These are phyloP conservation scores for Pachypeltis micranthus DNA, from an alignment of 1,140 invertebrate species.

Conservation along the genomic window DNA sequence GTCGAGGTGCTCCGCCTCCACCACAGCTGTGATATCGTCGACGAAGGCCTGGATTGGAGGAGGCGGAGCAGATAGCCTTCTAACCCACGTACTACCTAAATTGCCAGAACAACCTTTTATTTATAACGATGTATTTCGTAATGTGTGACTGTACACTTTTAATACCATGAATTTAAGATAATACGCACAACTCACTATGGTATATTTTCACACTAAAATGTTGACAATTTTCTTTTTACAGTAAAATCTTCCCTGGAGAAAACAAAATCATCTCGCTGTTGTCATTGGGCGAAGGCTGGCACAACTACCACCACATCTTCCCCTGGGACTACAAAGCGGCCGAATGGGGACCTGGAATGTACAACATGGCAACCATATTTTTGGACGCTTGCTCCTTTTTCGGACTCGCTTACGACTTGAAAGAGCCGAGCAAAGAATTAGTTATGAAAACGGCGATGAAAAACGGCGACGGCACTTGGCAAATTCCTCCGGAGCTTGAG, in stretches of 20 bases:
- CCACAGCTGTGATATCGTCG: too few species aligned
- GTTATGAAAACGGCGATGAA: constrained; percentile 33
- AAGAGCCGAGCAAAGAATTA: constrained; percentile 38
- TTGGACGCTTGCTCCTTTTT: constrained; percentile 38
- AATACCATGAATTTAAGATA: too few species aligned
- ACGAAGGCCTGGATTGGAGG: too few species aligned
- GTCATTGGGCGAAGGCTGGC: constrained; percentile 53
- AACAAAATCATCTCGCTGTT: constrained; percentile 46
- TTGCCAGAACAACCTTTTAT: too few species aligned
- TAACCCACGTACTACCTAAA: too few species aligned
- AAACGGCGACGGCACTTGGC: constrained; percentile 42
- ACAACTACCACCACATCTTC: constrained; percentile 78
- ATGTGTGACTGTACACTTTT: too few species aligned
- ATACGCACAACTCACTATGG: too few species aligned
- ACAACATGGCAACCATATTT: constrained; percentile 38
- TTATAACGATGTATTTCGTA: too few species aligned
- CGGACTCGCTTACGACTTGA: constrained; percentile 53
- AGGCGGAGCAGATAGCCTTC: too few species aligned
- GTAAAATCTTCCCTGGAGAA: constrained; percentile 50
- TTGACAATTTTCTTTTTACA: too few species aligned
- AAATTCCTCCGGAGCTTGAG: constrained; percentile 24
- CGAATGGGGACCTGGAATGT: constrained; percentile 41
- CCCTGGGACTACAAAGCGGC: constrained; percentile 86
- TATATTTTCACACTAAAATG: too few species aligned
- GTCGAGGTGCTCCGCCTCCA: too few species aligned